Evolutionary conservation across 2,888 invertebrate species (phyloP), one percentile per base, ranked within the genome.

Genomic region (Toxonevra muliebris): DNA sequence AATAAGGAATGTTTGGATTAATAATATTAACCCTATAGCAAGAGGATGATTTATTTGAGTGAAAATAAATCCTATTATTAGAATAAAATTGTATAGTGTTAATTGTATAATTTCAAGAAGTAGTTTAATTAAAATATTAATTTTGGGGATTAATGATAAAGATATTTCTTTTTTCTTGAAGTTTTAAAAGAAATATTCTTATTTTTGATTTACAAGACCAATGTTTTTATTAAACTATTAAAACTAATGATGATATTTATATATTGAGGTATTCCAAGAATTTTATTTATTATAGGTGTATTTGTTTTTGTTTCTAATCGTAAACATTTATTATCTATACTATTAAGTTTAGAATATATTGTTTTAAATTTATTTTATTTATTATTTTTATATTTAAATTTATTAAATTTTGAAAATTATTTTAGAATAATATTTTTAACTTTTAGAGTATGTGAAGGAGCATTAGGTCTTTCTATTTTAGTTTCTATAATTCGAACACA

Each of bases 161-260:
- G 84, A 83, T 10, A 66, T 76, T 70, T 84, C 85, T 87, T 87
- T 87, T 87, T 87, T 86, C 86, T 87, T 89, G 88, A 88, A 87
- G 87, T 87, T 89, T 88, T 87, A 87, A 88, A 89, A 88, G 83
- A 84, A 79, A 66, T 69, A 63, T 74, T 83, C 84, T 87, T 88
- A 88, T 84, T 87, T 87, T 88, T 89, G 88, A 77, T 88, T 90
- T 90, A 90, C 89, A 90, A 90, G 87, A 90, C 87, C 88, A 89
- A 87, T 87, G 86, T 89, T 90, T 89, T 89, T 76, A 76, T 87
- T 89, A 89, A 89, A 89, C 87, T 90, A 89, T 89, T 88, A 88
- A 88, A 88, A 87, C 87, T 84, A 87, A 87, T 88, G 86, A 85
- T 86, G 85, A 83, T 85, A 79, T 76, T 79, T 75, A 75, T 86